Conservation (phyloP, 2,797 vertebrate genomes). For the Allenopithecus nigroviridis region DNA sequence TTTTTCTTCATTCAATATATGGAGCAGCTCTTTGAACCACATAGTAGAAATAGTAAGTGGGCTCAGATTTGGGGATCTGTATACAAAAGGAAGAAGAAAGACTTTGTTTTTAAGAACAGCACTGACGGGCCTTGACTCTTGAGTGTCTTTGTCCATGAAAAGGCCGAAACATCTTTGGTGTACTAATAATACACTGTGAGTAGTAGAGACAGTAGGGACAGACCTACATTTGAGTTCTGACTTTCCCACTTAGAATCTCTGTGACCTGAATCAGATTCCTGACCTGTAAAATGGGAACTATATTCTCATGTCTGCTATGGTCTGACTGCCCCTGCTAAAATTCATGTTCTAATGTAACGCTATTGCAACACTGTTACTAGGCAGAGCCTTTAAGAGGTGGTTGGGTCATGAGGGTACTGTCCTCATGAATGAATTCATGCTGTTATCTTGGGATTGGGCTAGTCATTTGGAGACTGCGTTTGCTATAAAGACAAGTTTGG, state of each 20-base stretch:
- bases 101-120: neutral
- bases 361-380: neutral
- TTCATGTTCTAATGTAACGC: neutral
- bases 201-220: neutral
- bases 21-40: neutral
- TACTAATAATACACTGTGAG: neutral
- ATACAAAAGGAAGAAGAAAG: neutral
- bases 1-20: slow-evolving; percentile 23
- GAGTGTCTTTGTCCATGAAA: neutral
- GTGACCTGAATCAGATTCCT: neutral
- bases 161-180: neutral
- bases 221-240: neutral
- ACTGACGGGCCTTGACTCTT: neutral
- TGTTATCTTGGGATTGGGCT: neutral
- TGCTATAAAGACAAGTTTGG: neutral
- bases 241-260: neutral
- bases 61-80: neutral
- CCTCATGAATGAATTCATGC: neutral
- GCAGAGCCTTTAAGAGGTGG: neutral
- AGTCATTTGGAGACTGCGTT: neutral
- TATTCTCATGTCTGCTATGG: neutral
- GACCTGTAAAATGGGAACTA: neutral
- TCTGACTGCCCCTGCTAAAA: neutral
- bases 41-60: neutral
- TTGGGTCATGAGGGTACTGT: neutral